phyloP scores from a whole-genome alignment of 2,888 invertebrate genomes.

The Serripes groenlandicus region DNA sequence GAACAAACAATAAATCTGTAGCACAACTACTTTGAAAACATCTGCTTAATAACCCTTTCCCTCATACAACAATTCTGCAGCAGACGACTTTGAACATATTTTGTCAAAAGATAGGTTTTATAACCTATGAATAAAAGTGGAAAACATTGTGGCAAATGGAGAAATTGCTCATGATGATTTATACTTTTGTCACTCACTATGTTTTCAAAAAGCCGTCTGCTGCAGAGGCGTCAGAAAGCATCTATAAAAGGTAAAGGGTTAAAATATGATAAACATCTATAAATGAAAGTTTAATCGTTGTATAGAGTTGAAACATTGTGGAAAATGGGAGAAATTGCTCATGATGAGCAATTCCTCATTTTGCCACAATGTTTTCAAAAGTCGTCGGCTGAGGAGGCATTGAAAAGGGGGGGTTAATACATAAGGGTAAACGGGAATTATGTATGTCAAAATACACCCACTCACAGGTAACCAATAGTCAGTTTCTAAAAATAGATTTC shows the following conservation, averaged over 20 bases:
- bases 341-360: neutral
- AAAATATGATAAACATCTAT: too few species aligned
- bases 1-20: too few species aligned
- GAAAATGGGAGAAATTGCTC: neutral
- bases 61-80: neutral
- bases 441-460: constrained; percentile 1
- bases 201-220: neutral
- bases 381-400: neutral
- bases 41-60: neutral
- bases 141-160: neutral
- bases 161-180: neutral
- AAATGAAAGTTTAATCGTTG: too few species aligned
- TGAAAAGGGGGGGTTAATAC: too few species aligned
- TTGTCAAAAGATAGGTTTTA: too few species aligned
- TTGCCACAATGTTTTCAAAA: neutral
- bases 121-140: neutral
- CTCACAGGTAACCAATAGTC: constrained; percentile 15
- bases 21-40: too few species aligned
- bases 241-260: neutral
- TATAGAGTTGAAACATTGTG: neutral
- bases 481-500: constrained; percentile 40
- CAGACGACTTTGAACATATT: neutral
- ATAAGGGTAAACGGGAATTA: too few species aligned
- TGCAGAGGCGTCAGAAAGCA: neutral
- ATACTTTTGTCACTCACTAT: neutral